Evolutionary conservation across 2,113 vertebrate genomes (phyloP), one percentile per base, ranked within the genome.

Genomic region (Genyomyrus donnyi): DNA sequence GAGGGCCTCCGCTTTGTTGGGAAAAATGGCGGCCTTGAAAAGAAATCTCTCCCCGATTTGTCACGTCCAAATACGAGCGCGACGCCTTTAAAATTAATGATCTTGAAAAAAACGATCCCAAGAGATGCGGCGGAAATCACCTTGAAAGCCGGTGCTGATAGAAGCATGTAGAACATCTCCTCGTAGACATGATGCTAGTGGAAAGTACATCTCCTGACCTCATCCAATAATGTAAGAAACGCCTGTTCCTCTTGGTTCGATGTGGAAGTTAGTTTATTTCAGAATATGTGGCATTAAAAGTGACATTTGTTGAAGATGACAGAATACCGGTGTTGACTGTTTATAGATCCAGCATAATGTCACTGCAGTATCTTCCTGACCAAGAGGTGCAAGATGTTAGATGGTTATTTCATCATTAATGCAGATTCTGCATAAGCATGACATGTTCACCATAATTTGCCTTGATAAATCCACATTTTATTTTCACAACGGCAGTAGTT

Each of bases 1-100:
- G 88, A 15, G 42, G 66, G 85, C 85, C 89, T 66, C 87, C n/a
- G 45, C 80, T 90, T 90, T 93, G 90, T 90, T 91, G 91, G 90
- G 39, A 19, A 19, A 35, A 87, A 89, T 35, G 91, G 66, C 50
- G 62, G 53, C 77, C 13, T 24, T 27, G 85, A 62, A 77, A 58
- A 86, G 49, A 31, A 88, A 50, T 90, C 91, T 89, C 39, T 85
- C 70, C 90, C 88, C 48, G 3, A 77, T 88, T 89, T 89, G 53
- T 56, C 58, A 39, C 17, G 80, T 86, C 80, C 45, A 9, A 80
- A 49, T 84, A n/a, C 42, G 50, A 87, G 48, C 10, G 0, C 19
- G 53, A 58, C 5, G 5, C 45, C 7, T 66, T 87, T 49, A 62
- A 88, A 46, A 15, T 58, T 42, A 80, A 53, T 89, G 42, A 53